A percentile compares a stretch with the other conserved stretches of the same genome.
Evolutionary conservation across 1,140 invertebrate species (phyloP).

Genomic region (Philaenus spumarius): DNA sequence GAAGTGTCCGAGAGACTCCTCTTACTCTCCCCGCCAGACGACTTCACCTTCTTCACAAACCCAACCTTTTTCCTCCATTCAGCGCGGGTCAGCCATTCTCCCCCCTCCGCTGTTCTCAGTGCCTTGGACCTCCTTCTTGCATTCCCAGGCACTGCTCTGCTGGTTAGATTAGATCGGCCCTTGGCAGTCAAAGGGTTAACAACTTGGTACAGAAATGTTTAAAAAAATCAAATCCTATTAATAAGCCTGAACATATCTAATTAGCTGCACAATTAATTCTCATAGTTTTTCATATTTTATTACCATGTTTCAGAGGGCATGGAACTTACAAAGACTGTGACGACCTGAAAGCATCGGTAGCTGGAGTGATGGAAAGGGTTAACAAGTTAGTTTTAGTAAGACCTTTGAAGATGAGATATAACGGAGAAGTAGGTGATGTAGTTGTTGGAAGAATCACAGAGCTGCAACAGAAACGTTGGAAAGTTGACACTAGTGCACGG

Average conservation of each 20-base stretch:
- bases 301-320: slow-evolving; percentile 69
- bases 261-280: slow-evolving; percentile 4
- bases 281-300: slow-evolving; percentile 15
- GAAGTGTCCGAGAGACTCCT: no score
- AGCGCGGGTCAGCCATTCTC: no score
- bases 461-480: slow-evolving; percentile 88
- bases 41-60: no score
- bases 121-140: no score
- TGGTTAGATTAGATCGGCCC: no score
- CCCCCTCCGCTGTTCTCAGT: no score
- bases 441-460: slow-evolving; percentile 91
- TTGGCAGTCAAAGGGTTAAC: no score
- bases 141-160: no score
- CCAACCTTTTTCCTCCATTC: no score
- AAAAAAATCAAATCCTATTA: slow-evolving; percentile 5
- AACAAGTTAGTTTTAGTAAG: slow-evolving; percentile 90
- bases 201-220: no score
- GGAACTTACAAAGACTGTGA: slow-evolving; percentile 85
- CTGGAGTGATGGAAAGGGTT: slow-evolving; percentile 87
- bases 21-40: no score
- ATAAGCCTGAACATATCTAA: slow-evolving; percentile 9
- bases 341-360: slow-evolving; percentile 81
- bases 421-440: slow-evolving; percentile 96
- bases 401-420: slow-evolving; percentile 82
- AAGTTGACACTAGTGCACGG: slow-evolving; percentile 89